These are phyloP conservation scores for Melanotaenia nigrans DNA, from an alignment of 2,797 vertebrate species.

Conservation along the genomic window DNA sequence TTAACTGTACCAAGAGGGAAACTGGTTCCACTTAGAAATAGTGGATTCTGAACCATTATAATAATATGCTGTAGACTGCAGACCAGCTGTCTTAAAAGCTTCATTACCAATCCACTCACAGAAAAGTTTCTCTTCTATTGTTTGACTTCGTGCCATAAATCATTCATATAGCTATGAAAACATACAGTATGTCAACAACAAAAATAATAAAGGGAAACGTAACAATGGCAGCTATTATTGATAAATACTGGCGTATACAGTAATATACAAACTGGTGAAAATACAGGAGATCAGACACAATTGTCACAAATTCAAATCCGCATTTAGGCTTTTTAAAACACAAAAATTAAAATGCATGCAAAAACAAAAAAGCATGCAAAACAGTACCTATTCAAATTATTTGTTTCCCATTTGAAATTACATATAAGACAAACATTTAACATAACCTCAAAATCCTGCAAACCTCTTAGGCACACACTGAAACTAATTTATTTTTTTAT, in stretches of 20 bases:
- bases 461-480: constrained; percentile 67
- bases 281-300: constrained; percentile 52
- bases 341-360: constrained; percentile 66
- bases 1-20: constrained; percentile 23
- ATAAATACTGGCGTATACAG: constrained; percentile 54
- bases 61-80: constrained; percentile 65
- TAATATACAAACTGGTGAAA: constrained; percentile 44
- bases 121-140: constrained; percentile 23
- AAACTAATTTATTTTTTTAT: constrained; percentile 50
- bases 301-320: constrained; percentile 48
- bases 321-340: constrained; percentile 40
- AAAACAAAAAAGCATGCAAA: constrained; percentile 63
- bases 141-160: constrained; percentile 46
- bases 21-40: constrained; percentile 27
- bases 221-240: constrained; percentile 22
- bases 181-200: constrained; percentile 27
- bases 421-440: constrained; percentile 49
- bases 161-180: constrained; percentile 27
- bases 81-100: constrained; percentile 74
- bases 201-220: constrained; percentile 12
- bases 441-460: constrained; percentile 48
- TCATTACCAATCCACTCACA: constrained; percentile 16
- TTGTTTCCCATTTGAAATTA: constrained; percentile 28
- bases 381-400: constrained; percentile 12
- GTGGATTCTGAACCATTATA: constrained; percentile 30